phyloP scores from a whole-genome alignment of 2,113 vertebrate species.

The Thunnus maccoyii region DNA sequence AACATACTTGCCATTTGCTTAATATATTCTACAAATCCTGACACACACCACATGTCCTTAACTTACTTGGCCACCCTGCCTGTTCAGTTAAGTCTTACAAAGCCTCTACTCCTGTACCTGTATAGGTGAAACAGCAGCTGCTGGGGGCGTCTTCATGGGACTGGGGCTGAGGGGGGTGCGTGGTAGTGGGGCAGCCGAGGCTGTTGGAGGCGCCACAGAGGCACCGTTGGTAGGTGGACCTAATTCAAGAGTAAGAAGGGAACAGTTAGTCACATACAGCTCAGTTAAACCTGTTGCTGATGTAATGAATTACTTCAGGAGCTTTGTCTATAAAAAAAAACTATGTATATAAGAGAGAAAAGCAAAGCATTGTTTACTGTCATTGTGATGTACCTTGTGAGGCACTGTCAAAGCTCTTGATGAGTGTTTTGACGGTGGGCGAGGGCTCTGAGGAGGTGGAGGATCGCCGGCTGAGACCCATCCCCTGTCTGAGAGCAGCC shows the following conservation, averaged over 20 bases:
- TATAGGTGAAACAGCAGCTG: conserved; percentile 96
- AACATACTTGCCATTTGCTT: too few relatives aligned
- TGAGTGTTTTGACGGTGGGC: conserved; percentile 96
- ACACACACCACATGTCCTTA: too few relatives aligned
- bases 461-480: conserved; percentile 94
- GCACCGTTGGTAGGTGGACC: conserved; percentile 73
- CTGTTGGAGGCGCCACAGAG: conserved; percentile 68
- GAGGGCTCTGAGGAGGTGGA: conserved; percentile 96
- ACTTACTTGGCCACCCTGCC: too few relatives aligned
- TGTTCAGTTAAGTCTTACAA: neutral
- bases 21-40: too few relatives aligned
- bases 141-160: conserved; percentile 95
- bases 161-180: conserved; percentile 96
- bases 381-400: conserved; percentile 88
- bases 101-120: conserved; percentile 84
- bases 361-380: too few relatives aligned
- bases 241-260: neutral
- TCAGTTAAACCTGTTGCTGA: neutral
- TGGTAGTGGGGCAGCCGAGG: conserved; percentile 87
- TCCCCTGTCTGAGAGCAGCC: conserved; percentile 93
- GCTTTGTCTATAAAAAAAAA: neutral
- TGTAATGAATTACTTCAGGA: neutral
- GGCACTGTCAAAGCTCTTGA: conserved; percentile 97
- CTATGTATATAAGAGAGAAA: neutral
- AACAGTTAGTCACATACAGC: neutral